A percentile compares a stretch with the other conserved stretches of the same genome.
These are phyloP conservation scores for Eulithis testata DNA, from an alignment of 2,888 invertebrate genomes.

Conservation along the genomic window DNA sequence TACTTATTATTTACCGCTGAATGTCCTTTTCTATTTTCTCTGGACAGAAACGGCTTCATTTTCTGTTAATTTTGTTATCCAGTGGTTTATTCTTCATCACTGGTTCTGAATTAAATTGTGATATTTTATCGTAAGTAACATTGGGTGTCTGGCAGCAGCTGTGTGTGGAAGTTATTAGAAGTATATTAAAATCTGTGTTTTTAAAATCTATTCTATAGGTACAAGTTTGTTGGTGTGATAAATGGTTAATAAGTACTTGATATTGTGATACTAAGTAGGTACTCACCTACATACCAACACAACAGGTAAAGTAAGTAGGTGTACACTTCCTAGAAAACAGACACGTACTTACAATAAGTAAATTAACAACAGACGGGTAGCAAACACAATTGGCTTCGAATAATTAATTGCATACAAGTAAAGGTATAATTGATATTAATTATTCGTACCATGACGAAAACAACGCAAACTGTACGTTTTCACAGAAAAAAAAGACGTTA, in stretches of 20 bases:
- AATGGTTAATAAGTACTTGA: too few species aligned
- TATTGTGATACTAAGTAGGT: too few species aligned
- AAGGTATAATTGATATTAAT: conserved; percentile 31
- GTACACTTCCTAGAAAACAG: conserved; percentile 3
- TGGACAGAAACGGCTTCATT: too few species aligned
- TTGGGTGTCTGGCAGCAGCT: too few species aligned
- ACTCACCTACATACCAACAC: too few species aligned
- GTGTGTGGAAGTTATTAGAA: too few species aligned
- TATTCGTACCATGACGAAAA: conserved; percentile 27
- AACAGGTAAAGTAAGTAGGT: not conserved
- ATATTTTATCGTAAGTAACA: too few species aligned
- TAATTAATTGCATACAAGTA: conserved; percentile 31
- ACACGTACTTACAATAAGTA: not conserved
- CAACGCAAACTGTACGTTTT: not conserved
- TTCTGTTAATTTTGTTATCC: not conserved
- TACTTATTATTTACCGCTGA: conserved; percentile 1
- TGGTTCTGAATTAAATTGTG: too few species aligned
- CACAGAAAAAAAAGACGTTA: not conserved
- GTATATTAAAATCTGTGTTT: too few species aligned
- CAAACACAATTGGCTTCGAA: conserved; percentile 29
- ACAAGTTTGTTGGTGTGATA: too few species aligned
- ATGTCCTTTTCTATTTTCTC: not conserved
- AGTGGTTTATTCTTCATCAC: too few species aligned
- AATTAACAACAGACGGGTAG: conserved; percentile 10
- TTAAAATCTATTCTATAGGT: too few species aligned